phyloP scores from a whole-genome alignment of 1,140 invertebrate genomes.

The Procambarus clarkii region DNA sequence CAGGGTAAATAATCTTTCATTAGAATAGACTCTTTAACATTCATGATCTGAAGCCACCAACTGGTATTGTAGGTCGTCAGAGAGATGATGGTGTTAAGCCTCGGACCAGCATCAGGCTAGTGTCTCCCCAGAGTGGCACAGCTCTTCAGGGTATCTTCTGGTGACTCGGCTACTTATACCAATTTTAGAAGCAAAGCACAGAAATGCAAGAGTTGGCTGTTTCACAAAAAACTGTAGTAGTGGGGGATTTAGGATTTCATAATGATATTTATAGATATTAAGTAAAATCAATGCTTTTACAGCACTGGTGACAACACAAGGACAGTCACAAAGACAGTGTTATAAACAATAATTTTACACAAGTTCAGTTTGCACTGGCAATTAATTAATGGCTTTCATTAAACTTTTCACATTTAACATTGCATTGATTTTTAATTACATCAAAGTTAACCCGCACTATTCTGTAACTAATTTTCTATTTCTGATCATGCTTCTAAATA shows the following conservation, averaged over 20 bases:
- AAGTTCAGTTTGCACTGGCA: neutral
- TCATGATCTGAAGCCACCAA: neutral
- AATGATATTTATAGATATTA: neutral
- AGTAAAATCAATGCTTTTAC: neutral
- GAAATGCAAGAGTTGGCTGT: conserved; percentile 13
- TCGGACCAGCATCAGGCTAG: conserved; percentile 60
- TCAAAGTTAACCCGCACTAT: neutral
- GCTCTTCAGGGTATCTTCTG: conserved; percentile 55
- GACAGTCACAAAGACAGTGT: neutral
- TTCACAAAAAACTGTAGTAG: neutral
- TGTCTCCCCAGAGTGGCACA: conserved; percentile 25
- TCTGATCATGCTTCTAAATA: neutral
- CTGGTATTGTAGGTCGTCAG: conserved; percentile 56
- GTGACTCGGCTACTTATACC: conserved; percentile 25
- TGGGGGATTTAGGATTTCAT: neutral
- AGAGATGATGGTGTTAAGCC: conserved; percentile 54
- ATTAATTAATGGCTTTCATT: too few relatives aligned
- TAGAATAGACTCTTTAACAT: neutral
- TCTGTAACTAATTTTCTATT: neutral
- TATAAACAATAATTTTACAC: neutral
- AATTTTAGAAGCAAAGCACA: conserved; percentile 10
- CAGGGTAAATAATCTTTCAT: neutral
- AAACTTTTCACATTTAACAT: neutral
- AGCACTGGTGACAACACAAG: neutral
- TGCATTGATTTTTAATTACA: neutral